A percentile compares a stretch with the other conserved stretches of the same genome.
Evolutionary conservation across 2,113 vertebrate genomes (phyloP).

Genomic region (Turnix velox): DNA sequence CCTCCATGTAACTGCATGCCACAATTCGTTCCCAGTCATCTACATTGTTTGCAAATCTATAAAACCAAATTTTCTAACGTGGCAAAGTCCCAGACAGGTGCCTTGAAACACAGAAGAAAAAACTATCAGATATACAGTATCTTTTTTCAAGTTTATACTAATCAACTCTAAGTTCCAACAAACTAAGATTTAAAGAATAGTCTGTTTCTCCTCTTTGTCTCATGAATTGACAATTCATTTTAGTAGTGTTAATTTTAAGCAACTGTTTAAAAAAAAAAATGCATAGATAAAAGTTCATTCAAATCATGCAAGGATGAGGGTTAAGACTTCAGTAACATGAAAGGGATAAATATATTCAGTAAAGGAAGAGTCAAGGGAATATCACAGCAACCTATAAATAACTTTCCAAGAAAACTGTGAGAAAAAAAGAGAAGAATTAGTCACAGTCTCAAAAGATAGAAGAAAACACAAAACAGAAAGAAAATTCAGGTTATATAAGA

Average conservation of each 20-base stretch:
- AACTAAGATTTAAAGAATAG: not conserved
- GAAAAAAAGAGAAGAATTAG: not conserved
- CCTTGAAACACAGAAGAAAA: not conserved
- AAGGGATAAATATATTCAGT: not conserved
- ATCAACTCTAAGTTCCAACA: not conserved
- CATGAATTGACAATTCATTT: not conserved
- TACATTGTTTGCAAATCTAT: not conserved
- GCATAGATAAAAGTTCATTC: not conserved
- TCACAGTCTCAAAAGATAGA: not conserved
- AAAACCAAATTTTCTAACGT: not conserved
- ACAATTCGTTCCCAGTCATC: not conserved
- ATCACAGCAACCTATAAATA: not conserved
- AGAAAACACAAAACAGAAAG: not conserved
- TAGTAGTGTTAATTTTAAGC: not conserved
- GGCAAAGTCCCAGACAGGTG: not conserved
- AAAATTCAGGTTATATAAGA: not conserved
- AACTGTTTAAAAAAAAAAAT: not conserved
- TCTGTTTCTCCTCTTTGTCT: not conserved
- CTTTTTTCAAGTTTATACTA: not conserved
- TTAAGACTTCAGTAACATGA: not conserved
- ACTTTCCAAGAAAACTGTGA: not conserved
- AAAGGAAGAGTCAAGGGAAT: not conserved
- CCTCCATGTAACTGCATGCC: not conserved
- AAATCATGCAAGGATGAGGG: not conserved
- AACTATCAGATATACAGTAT: not conserved